Conservation (phyloP, 2,797 vertebrate genomes). For the Xenentodon cancila region DNA sequence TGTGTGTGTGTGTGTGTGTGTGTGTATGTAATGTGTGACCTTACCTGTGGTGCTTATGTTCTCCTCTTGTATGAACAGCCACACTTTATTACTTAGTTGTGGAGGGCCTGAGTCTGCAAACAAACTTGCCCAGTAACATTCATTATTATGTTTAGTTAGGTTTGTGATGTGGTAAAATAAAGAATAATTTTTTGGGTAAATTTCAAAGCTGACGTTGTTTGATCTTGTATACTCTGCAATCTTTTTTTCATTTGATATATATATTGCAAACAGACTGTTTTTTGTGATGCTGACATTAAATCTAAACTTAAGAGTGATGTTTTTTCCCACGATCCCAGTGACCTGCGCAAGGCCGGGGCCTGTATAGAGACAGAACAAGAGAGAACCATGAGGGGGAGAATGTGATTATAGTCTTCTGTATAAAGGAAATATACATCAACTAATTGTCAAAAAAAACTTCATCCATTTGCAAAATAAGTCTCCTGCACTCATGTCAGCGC, state of each 20-base stretch:
- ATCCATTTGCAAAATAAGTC: not conserved
- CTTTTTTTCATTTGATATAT: conserved; percentile 1
- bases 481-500: not conserved
- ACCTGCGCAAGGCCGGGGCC: conserved; percentile 6
- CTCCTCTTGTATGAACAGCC: conserved; percentile 17
- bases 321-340: conserved; percentile 24
- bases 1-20: too few species aligned
- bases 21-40: not conserved
- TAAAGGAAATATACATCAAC: not conserved
- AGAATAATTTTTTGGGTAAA: not conserved
- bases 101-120: fast-evolving
- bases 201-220: fast-evolving
- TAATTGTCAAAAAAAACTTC: not conserved
- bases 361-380: conserved; percentile 35
- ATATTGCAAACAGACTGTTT: fast-evolving
- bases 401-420: not conserved
- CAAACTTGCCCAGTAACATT: conserved; percentile 34
- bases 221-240: fast-evolving
- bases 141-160: conserved; percentile 4
- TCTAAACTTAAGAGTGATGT: conserved; percentile 48
- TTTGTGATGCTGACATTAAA: not conserved
- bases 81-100: conserved; percentile 15
- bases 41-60: conserved; percentile 37
- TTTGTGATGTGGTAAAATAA: conserved; percentile 39
- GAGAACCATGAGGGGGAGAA: not conserved